Evolutionary conservation across 2,113 vertebrate genomes (phyloP), one percentile per base, ranked within the genome.

Genomic region (Pipa parva): DNA sequence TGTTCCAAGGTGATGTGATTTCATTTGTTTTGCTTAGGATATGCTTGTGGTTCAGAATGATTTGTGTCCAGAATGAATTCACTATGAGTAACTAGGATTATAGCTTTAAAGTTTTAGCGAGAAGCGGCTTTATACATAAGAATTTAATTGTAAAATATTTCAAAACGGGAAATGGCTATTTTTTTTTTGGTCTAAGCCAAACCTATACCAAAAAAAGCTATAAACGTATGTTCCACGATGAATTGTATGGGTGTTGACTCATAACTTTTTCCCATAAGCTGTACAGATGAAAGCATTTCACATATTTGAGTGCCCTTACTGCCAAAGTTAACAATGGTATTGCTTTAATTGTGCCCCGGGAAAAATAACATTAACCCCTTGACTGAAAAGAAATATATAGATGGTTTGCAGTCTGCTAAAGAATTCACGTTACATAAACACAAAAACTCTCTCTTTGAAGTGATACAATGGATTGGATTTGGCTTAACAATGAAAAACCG

Each of bases 121-220:
- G 51, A 6, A 10, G 26, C 26, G 39, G 39, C 15, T 58, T 58
- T 52, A 39, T 56, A 65, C 36, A 31, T 8, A 55, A 18, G 11
- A 66, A 57, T 57, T 65, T 20, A 45, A 45, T 31, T 56, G 63
- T 56, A 55, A 65, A 54, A 65, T 66, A 66, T 66, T 57, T 66
- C 63, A 66, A 48, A 66, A 58, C 63, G 48, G 63, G 63, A 66
- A 66, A 58, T 9, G 26, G 37, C 18, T 18, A 5, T 33, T n/a
- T n/a, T n/a, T n/a, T n/a, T n/a, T 46, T 27, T 48, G 5, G 37
- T 29, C 26, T 22, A 46, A 4, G 26, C 58, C 42, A 55, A 36
- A 50, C 26, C 12, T 42, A 21, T 55, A 65, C 25, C 33, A 24
- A 33, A n/a, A n/a, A n/a, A 58, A 49, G 28, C 55, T 12, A 59